phyloP scores from a whole-genome alignment of 2,113 vertebrate genomes.

The Sus scrofa region DNA sequence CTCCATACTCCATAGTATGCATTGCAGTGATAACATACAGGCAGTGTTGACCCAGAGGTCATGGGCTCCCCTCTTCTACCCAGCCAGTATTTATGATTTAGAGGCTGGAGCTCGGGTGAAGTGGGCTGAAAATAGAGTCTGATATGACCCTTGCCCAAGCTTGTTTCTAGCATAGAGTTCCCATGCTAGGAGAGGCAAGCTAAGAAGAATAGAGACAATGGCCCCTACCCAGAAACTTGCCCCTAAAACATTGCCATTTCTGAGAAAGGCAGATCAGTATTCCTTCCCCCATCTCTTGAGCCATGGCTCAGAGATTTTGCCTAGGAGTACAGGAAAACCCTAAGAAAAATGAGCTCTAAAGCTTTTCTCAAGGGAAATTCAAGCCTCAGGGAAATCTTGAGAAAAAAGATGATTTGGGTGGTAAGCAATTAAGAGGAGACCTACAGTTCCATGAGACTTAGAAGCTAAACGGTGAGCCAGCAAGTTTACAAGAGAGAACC shows the following conservation, averaged over 20 bases:
- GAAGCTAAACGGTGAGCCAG: neutral
- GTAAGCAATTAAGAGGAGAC: neutral
- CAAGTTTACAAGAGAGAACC: neutral
- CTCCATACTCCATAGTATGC: neutral
- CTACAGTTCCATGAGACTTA: neutral
- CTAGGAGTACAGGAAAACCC: neutral
- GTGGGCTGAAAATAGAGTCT: neutral
- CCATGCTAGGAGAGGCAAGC: neutral
- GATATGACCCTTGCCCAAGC: neutral
- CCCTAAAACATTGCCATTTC: neutral
- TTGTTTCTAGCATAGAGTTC: neutral
- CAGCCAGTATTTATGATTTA: rapidly evolving
- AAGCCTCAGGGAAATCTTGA: neutral
- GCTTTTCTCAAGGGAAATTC: neutral
- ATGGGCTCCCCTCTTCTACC: neutral
- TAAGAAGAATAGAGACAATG: neutral
- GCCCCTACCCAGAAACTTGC: neutral
- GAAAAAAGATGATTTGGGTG: neutral
- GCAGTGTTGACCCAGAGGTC: neutral
- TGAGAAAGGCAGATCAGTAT: neutral
- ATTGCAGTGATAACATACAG: no score
- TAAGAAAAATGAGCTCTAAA: neutral
- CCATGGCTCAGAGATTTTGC: neutral
- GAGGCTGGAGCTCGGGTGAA: neutral
- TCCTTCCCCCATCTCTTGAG: neutral